Evolutionary conservation across 2,888 invertebrate species (phyloP).

Genomic region (Eugnorisma glareosa): DNA sequence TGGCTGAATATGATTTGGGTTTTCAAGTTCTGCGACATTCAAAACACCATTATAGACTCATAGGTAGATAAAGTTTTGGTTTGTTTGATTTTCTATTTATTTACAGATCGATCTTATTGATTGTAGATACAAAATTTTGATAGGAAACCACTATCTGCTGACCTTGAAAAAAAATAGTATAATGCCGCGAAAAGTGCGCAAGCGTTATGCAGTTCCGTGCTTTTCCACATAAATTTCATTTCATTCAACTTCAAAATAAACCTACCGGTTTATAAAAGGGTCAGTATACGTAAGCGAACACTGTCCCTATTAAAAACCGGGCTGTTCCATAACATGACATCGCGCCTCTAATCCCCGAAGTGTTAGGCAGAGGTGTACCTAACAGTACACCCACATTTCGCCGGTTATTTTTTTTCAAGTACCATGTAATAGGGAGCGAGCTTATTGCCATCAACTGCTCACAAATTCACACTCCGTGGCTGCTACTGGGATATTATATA

Average conservation of each 20-base stretch:
- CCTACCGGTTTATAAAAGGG: no score
- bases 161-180: not conserved
- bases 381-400: no score
- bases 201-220: not conserved
- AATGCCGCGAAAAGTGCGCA: not conserved
- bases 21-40: not conserved
- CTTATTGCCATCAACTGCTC: no score
- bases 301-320: not conserved
- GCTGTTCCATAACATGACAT: no score
- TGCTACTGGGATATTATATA: no score
- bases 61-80: not conserved
- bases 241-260: not conserved
- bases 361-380: no score
- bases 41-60: not conserved
- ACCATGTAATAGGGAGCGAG: no score
- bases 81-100: conserved; percentile 3
- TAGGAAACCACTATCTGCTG: not conserved
- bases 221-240: not conserved
- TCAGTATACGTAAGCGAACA: not conserved
- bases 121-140: not conserved
- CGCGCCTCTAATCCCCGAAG: no score
- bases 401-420: no score
- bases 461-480: no score
- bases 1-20: no score
- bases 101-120: not conserved